Percentiles rank a stretch among this genome's conserved stretches.
Evolutionary conservation across 2,113 vertebrate genomes (phyloP).

Genomic region (Nyctereutes procyonoides): DNA sequence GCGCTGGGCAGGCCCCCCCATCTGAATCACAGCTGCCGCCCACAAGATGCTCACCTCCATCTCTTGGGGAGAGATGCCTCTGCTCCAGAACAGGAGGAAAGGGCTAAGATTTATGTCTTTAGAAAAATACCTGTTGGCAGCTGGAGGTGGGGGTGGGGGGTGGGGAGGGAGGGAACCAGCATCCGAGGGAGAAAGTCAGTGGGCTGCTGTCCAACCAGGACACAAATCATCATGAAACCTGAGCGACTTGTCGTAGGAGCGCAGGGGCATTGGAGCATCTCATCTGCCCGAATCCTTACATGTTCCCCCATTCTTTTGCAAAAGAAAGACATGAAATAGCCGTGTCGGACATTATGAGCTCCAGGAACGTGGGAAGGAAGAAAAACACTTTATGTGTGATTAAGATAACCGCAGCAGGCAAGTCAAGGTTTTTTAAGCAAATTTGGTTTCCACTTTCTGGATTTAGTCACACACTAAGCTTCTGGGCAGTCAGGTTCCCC

Average conservation of each 20-base stretch:
- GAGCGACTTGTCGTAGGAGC: background rate
- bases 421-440: background rate
- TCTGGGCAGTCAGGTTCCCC: rapidly evolving
- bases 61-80: background rate
- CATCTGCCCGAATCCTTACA: rapidly evolving
- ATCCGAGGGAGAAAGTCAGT: rapidly evolving
- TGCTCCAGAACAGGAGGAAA: no score
- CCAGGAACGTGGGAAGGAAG: rapidly evolving
- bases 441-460: background rate
- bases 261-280: rapidly evolving
- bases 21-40: background rate
- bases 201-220: rapidly evolving
- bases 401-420: no score
- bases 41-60: background rate
- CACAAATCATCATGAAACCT: rapidly evolving
- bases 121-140: background rate
- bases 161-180: rapidly evolving
- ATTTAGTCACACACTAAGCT: rapidly evolving
- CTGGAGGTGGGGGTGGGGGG: background rate
- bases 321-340: background rate
- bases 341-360: background rate
- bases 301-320: background rate
- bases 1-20: background rate
- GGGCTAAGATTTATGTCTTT: rapidly evolving
- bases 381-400: rapidly evolving